Base-by-base conservation (phyloP, 2,797 vertebrate genomes). In the Sebastes hopkinsi region DNA sequence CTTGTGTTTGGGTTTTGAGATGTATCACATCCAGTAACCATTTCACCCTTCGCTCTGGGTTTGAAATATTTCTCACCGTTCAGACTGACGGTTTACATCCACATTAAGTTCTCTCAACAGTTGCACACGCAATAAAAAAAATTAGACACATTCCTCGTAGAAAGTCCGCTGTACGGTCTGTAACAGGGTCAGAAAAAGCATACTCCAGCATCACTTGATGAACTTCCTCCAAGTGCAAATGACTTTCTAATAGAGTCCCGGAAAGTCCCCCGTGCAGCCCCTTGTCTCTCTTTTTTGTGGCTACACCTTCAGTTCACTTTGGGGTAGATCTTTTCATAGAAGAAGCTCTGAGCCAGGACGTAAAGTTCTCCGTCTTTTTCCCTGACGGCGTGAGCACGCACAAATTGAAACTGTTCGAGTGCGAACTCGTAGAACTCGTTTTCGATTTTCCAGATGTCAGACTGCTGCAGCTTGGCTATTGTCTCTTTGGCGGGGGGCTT, bases 401-500 rank as follows among this genome's bases (percentile, higher is more conserved):
- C 97, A 88, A 98, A 99, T 89, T 98, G 97, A 92, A 99, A 99
- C 90, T 99, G 98, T 92, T 99, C 98, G 22, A 98, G 95, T 1
- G 98, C 98, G 95, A 99, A 99, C 92, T 99, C 98, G 22, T 99
- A 99, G 94, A 99, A 99, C 95, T 99, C 98, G 1, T 98, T 99
- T 88, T 99, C 98, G 68, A 99, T 97, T 92, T 99, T 99, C 98
- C 98, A 99, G 91, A 99, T 96, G 94, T 97, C 94, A 0, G 98
- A 99, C 85, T 97, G 97, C 90, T 99, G 98, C 70, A 99, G 95
- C 90, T 97, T 98, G 78, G 97, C 93, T 78, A 97, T 97, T 32
- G 98, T 98, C 94, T 98, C 98, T 90, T 97, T 98, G 85, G 96
- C 97, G 65, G 97, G 97, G 46, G 98, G 96, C 78, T 99, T 99